Percentiles rank a stretch among this genome's conserved stretches.
Conservation (phyloP, 1,140 invertebrate species). For the Pristionchus pacificus region DNA sequence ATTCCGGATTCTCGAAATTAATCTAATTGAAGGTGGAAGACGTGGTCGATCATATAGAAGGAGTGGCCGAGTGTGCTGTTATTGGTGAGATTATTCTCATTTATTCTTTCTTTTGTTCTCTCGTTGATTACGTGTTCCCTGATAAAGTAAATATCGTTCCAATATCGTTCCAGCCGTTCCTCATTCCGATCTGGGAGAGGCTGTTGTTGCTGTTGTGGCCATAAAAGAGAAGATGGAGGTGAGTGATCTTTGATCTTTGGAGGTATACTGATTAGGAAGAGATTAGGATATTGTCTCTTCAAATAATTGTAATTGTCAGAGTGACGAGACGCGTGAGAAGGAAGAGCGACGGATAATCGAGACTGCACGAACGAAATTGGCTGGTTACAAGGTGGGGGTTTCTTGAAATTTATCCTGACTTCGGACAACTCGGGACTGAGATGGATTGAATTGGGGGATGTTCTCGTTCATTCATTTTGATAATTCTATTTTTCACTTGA, state of each 20-base stretch:
- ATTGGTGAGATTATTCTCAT: slow-evolving; percentile 38
- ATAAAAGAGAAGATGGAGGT: slow-evolving; percentile 1
- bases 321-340: no score
- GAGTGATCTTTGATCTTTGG: no score
- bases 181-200: slow-evolving; percentile 55
- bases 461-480: no score
- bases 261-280: no score
- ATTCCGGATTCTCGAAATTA: background rate
- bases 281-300: no score
- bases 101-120: slow-evolving; percentile 11
- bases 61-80: slow-evolving; percentile 47
- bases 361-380: no score
- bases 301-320: no score
- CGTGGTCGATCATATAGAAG: slow-evolving; percentile 41
- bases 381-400: slow-evolving; percentile 20
- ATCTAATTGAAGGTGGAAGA: slow-evolving; percentile 41
- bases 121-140: background rate
- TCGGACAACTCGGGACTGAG: no score
- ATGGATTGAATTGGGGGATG: no score
- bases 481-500: no score
- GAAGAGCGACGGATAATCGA: no score
- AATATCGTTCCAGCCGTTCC: slow-evolving; percentile 38
- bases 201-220: slow-evolving; percentile 49
- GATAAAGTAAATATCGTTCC: background rate
- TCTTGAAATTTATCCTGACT: no score